phyloP scores from a whole-genome alignment of 2,797 vertebrate species.

The Dromococcyx pavoninus region DNA sequence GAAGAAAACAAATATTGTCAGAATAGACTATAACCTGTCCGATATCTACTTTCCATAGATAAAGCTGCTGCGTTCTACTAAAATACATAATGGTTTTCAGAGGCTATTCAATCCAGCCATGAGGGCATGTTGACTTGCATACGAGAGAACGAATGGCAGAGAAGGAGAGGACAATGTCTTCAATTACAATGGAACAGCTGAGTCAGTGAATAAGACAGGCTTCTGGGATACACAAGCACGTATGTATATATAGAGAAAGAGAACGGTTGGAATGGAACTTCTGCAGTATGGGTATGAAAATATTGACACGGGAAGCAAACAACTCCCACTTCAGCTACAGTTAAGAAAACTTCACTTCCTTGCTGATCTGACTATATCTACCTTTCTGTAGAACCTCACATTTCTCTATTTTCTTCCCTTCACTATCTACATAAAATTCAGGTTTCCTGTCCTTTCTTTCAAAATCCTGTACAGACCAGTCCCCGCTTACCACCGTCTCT shows the following conservation, averaged over 20 bases:
- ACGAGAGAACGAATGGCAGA: conserved; percentile 22
- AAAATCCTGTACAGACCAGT: conserved; percentile 5
- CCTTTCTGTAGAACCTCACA: not conserved
- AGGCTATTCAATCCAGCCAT: conserved; percentile 51
- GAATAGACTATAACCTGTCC: not conserved
- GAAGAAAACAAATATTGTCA: conserved; percentile 69
- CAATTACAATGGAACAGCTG: conserved; percentile 60
- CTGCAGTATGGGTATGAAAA: conserved; percentile 48
- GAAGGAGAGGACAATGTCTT: conserved; percentile 63
- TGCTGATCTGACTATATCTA: conserved; percentile 3
- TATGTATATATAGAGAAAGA: not conserved
- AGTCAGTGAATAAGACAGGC: conserved; percentile 34
- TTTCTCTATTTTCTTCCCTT: conserved; percentile 23
- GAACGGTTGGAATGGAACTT: conserved; percentile 44
- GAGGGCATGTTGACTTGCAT: conserved; percentile 40
- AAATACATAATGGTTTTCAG: not conserved
- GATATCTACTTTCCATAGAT: not conserved
- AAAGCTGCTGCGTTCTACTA: conserved; percentile 30
- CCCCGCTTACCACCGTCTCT: conserved; percentile 27
- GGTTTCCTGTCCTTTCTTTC: conserved; percentile 5
- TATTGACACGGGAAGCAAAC: conserved; percentile 46
- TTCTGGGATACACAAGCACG: conserved; percentile 17
- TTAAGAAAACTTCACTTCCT: not conserved
- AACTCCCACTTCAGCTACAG: conserved; percentile 38
- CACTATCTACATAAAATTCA: not conserved